These are phyloP conservation scores for Mus musculus DNA, from an alignment of 2,113 vertebrate genomes.

Conservation along the genomic window GRCm39 chr11:92923001-92923500, in stretches of 20 bases:
- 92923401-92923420: conserved; percentile 1
- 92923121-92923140: not conserved
- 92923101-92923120: not conserved
- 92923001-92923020: not conserved
- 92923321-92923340: not conserved
- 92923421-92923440: not conserved
- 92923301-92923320: not conserved
- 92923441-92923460: conserved; percentile 28
- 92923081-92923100: too few species aligned
- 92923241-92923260: not conserved
- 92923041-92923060: not conserved
- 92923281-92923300: not conserved
- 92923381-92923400: not conserved
- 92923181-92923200: not conserved
- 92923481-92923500: conserved; percentile 41
- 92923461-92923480: not conserved
- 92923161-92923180: not conserved
- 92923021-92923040: not conserved
- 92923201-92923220: not conserved
- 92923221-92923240: not conserved
- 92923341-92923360: not conserved
- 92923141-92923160: not conserved
- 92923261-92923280: not conserved
- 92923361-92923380: conserved; percentile 25
- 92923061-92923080: not conserved